Evolutionary conservation across 2,113 vertebrate genomes (phyloP).

Genomic region (Gnathonemus longibarbis): DNA sequence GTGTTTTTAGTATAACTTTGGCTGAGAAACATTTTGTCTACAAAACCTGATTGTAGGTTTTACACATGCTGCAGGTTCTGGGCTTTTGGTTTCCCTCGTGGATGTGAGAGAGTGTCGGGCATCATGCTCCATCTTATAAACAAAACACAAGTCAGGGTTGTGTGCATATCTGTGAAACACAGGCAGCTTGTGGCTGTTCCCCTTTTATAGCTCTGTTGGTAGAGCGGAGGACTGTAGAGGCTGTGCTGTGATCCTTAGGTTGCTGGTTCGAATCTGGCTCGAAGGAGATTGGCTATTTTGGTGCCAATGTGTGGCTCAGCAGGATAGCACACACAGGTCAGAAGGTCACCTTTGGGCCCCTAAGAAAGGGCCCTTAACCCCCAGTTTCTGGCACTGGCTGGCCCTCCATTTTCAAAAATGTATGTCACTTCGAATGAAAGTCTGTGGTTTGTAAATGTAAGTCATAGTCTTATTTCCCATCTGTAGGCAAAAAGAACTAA

Average conservation of each 20-base stretch:
- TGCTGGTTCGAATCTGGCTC: conserved; percentile 83
- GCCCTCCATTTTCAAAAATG: neutral
- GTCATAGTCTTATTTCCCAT: neutral
- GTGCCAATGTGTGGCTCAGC: neutral
- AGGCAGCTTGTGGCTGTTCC: rapidly evolving
- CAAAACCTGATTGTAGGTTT: neutral
- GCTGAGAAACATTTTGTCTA: neutral
- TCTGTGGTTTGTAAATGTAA: neutral
- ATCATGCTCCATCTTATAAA: neutral
- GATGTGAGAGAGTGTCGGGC: neutral
- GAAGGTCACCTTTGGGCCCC: neutral
- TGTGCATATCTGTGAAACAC: neutral
- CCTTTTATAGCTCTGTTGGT: conserved; percentile 66
- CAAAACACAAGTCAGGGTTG: neutral
- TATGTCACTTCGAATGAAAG: neutral
- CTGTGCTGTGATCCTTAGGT: conserved; percentile 67
- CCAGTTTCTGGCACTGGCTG: neutral
- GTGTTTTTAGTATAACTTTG: neutral
- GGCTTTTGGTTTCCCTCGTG: neutral
- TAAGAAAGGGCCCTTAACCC: neutral
- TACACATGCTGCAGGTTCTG: neutral
- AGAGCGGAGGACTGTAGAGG: conserved; percentile 60
- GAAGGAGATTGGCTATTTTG: conserved; percentile 48
- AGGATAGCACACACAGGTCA: neutral
- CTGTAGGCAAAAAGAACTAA: neutral